Evolutionary conservation across 2,797 vertebrate species (phyloP).

Genomic region (Schizothorax lantsangensis): DNA sequence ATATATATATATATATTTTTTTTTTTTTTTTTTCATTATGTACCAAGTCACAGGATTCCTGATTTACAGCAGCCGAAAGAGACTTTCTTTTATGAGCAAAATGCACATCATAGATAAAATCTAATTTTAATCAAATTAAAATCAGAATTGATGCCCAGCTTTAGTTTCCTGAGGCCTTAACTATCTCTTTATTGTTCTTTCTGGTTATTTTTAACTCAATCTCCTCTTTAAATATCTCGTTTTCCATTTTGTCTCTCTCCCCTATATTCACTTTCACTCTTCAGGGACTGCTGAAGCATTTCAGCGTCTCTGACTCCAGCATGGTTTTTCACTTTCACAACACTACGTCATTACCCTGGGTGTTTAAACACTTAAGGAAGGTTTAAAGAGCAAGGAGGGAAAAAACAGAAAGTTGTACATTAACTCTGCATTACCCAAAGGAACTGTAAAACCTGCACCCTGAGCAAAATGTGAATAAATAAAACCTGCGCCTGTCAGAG

Average conservation of each 20-base stretch:
- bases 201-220: conserved; percentile 13
- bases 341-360: conserved; percentile 76
- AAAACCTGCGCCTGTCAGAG: conserved; percentile 77
- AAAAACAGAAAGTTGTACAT: conserved; percentile 70
- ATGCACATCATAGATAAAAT: not conserved
- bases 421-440: conserved; percentile 75
- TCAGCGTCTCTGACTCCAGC: conserved; percentile 61
- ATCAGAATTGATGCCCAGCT: not conserved
- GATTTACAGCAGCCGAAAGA: not conserved
- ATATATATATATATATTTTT: not conserved
- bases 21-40: not conserved
- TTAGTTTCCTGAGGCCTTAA: conserved; percentile 31
- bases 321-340: conserved; percentile 79
- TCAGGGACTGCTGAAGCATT: conserved; percentile 58
- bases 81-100: not conserved
- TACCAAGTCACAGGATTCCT: not conserved
- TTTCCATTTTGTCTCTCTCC: conserved; percentile 15
- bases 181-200: conserved; percentile 22
- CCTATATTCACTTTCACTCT: conserved; percentile 58
- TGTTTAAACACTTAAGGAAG: conserved; percentile 81
- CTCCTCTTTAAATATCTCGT: conserved; percentile 43
- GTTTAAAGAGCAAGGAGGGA: conserved; percentile 61
- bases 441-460: conserved; percentile 74
- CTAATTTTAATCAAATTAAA: not conserved
- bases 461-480: conserved; percentile 78